These are phyloP conservation scores for Nasalis larvatus DNA, from an alignment of 2,113 vertebrate species.

Conservation along the genomic window DNA sequence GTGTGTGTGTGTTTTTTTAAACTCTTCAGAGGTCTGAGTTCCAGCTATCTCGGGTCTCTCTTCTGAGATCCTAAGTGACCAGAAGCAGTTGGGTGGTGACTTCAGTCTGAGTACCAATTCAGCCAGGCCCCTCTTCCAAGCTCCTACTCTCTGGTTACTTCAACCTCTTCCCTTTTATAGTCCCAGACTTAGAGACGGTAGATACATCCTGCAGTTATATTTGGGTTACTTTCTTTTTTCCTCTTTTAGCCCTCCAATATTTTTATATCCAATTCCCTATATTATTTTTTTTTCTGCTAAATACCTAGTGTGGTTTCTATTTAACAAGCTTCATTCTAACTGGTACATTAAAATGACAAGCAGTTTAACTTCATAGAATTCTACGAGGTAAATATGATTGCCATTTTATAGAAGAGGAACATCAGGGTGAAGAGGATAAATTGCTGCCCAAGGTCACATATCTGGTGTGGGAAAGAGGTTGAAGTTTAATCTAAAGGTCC, in stretches of 20 bases:
- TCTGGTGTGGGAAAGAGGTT: background rate
- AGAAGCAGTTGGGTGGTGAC: background rate
- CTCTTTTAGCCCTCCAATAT: background rate
- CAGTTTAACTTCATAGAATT: background rate
- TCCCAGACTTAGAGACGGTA: background rate
- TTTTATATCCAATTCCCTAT: background rate
- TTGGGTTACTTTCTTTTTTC: background rate
- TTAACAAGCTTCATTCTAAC: background rate
- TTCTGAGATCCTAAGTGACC: background rate
- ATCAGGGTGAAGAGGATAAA: background rate
- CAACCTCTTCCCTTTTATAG: background rate
- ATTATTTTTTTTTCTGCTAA: slow-evolving; percentile 1
- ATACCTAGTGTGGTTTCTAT: background rate
- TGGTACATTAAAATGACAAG: background rate
- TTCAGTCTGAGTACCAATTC: background rate
- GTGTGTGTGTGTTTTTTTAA: background rate
- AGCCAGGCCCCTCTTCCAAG: background rate
- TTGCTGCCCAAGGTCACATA: background rate
- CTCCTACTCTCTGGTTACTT: background rate
- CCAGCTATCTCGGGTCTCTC: background rate
- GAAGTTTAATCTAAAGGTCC: background rate
- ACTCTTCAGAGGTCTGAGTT: background rate
- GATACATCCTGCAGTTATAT: background rate
- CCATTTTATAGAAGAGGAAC: background rate
- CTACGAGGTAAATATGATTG: background rate